A percentile compares a stretch with the other conserved stretches of the same genome.
Evolutionary conservation across 2,797 vertebrate genomes (phyloP).

Genomic region (Sebastes hubbsi): DNA sequence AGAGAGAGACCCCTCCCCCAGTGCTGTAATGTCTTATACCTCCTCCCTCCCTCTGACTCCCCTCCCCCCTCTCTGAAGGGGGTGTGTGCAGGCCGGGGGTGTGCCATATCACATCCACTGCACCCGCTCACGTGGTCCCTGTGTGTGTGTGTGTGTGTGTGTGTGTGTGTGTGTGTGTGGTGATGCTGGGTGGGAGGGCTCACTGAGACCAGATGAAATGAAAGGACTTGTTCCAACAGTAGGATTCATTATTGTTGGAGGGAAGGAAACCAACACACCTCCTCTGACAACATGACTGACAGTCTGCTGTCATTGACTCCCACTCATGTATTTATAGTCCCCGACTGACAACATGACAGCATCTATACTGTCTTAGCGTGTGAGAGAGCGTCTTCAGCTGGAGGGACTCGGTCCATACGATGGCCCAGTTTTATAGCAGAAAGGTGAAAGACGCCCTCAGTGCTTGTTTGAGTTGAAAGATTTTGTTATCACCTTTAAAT

Average conservation of each 20-base stretch:
- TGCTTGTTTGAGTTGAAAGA: neutral
- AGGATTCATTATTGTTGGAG: neutral
- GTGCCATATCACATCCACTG: conserved; percentile 73
- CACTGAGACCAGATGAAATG: neutral
- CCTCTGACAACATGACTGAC: neutral
- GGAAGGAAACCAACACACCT: neutral
- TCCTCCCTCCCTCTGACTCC: neutral
- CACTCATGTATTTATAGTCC: neutral
- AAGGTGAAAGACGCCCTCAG: neutral
- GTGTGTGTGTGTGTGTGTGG: conserved; percentile 9
- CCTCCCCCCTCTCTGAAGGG: conserved; percentile 25
- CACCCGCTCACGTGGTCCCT: conserved; percentile 62
- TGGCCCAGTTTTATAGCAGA: conserved; percentile 3
- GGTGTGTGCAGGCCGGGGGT: conserved; percentile 67
- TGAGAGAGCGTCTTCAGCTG: neutral
- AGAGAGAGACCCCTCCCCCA: conserved; percentile 45
- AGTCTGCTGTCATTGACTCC: neutral
- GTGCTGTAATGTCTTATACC: conserved; percentile 5
- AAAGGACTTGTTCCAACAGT: neutral
- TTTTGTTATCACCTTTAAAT: neutral
- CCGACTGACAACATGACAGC: neutral
- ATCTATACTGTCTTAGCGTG: neutral
- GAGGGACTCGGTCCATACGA: neutral
- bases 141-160: conserved; percentile 9
- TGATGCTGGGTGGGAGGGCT: neutral